phyloP scores from a whole-genome alignment of 2,888 invertebrate genomes.

The Perizoma flavofasciatum region DNA sequence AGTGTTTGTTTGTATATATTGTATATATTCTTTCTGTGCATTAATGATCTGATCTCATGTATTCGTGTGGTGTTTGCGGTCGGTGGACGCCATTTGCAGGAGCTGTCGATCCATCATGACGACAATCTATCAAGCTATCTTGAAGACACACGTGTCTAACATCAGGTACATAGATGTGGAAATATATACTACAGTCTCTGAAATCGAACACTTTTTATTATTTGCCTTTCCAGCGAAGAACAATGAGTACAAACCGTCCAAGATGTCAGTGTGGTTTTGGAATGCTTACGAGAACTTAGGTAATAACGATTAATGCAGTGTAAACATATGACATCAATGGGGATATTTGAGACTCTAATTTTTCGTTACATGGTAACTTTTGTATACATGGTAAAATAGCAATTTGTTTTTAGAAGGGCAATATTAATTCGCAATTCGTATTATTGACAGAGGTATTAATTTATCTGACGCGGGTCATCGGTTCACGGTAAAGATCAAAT shows the following conservation, averaged over 20 bases:
- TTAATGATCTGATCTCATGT: constrained; percentile 21
- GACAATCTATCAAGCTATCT: constrained; percentile 65
- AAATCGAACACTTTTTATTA: constrained; percentile 1
- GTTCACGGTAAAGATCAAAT: constrained; percentile 27
- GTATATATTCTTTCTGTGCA: no score
- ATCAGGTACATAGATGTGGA: constrained; percentile 26
- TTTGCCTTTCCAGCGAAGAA: constrained; percentile 1
- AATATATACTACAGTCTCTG: constrained; percentile 8
- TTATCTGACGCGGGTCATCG: constrained; percentile 20
- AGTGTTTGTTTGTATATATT: no score
- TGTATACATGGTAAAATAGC: no score
- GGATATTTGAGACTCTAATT: constrained; percentile 1
- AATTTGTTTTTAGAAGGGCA: constrained; percentile 10
- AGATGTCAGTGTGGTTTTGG: background rate
- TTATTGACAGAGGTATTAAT: constrained; percentile 26
- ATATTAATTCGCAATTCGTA: constrained; percentile 20
- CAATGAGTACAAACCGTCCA: background rate
- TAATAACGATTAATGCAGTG: no score
- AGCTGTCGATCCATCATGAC: constrained; percentile 64
- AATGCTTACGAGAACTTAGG: background rate
- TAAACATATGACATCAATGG: background rate
- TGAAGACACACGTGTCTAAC: constrained; percentile 46
- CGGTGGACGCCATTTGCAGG: constrained; percentile 51
- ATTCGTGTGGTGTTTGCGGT: constrained; percentile 57
- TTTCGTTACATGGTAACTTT: constrained; percentile 11